Evolutionary conservation across 1,140 invertebrate genomes (phyloP), one percentile per base, ranked within the genome.

Genomic region (Nebria ingens): DNA sequence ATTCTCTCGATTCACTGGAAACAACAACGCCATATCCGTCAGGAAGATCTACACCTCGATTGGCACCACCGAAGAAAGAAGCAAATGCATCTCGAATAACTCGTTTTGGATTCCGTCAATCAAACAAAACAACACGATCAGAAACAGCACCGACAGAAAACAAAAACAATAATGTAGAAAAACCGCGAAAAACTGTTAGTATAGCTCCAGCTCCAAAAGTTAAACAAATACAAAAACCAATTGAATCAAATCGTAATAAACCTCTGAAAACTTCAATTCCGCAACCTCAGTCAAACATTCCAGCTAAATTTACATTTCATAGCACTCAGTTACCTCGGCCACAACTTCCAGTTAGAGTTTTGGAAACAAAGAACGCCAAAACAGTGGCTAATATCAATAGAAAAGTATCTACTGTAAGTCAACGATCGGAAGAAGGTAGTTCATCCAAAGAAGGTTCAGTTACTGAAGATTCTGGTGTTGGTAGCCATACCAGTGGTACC

Each of bases 341-440:
- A 0, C 84, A 88, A 63, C 84, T 79, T 58, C 83, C 86, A 0
- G 76, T 86, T 15, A 70, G 71, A 21, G 70, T 81, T 38, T 78
- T 78, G 21, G 85, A 87, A 54, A 69, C 78, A 2, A 88, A 87
- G 69, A 76, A 75, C 9, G 83, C 84, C 21, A 90, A 90, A 70
- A 87, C 87, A 57, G 79, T 76, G 2, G 79, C 75, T 0, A 85
- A 85, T 58, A 81, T 77, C 51, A 78, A 71, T 21, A 71, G 73
- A 19, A 79, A 74, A 56, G 69, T 72, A 2, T 69, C 71, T 0
- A 29, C 66, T 15, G 66, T 66, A 25, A 62, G 64, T 66, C 65
- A 0, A 56, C 65, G 6, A 67, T 69, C 53, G 17, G 52, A 68
- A 13, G 67, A 69, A 21, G 66, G 71, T 60, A 60, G 58, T 38